Conservation (phyloP, 2,113 vertebrate species). For the Baryphthengus martii region DNA sequence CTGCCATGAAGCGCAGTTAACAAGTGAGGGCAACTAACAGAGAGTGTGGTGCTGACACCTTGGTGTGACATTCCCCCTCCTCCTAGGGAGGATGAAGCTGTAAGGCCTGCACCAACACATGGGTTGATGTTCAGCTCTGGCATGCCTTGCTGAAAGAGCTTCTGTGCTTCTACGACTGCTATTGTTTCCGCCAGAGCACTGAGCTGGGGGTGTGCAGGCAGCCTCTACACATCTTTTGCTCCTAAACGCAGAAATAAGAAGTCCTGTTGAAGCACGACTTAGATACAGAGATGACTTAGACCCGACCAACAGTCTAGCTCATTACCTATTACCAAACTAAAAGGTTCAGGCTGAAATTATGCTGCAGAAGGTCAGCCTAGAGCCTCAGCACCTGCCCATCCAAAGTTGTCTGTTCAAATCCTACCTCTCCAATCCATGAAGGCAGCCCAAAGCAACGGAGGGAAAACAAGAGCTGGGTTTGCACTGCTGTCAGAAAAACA, state of each 20-base stretch:
- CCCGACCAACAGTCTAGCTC: not conserved
- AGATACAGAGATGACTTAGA: not conserved
- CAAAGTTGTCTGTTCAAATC: not conserved
- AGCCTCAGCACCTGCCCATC: not conserved
- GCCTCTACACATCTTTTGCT: not conserved
- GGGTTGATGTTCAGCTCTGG: not conserved
- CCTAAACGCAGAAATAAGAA: not conserved
- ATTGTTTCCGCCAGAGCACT: not conserved
- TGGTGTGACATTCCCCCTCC: not conserved
- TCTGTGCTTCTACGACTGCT: not conserved
- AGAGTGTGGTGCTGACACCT: not conserved
- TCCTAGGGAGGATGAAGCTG: not conserved
- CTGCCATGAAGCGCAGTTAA: not conserved
- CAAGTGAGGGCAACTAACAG: not conserved
- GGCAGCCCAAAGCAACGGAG: not conserved
- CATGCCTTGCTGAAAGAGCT: not conserved
- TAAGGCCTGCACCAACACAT: accelerated
- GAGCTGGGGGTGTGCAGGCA: not conserved
- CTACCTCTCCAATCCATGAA: not conserved
- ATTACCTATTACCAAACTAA: not conserved
- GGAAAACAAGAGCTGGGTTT: not conserved
- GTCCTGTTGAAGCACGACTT: not conserved
- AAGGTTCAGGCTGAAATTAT: not conserved
- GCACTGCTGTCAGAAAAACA: not conserved
- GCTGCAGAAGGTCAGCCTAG: not conserved